Conservation (phyloP, 1,140 invertebrate genomes). For the Drosophila guanche region DNA sequence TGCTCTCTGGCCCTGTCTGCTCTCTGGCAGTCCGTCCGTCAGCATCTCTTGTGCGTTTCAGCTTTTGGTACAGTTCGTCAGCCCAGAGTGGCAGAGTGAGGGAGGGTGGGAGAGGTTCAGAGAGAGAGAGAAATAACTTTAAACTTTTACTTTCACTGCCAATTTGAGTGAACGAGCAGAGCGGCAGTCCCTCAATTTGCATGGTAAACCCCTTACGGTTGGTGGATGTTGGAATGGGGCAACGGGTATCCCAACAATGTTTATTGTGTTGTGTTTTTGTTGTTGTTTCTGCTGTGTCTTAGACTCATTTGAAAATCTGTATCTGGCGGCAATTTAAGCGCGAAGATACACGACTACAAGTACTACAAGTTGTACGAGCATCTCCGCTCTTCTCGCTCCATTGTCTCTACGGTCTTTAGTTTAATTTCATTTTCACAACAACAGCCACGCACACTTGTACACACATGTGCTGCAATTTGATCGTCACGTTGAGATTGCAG, state of each 20-base stretch:
- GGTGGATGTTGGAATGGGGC: neutral
- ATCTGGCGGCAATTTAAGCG: constrained; percentile 74
- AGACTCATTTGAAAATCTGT: constrained; percentile 71
- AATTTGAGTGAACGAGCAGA: constrained; percentile 59
- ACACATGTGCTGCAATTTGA: constrained; percentile 76
- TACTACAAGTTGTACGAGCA: neutral
- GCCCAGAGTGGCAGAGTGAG: constrained; percentile 50
- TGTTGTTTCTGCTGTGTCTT: constrained; percentile 38
- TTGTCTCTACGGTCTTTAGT: constrained; percentile 68
- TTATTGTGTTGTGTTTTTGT: constrained; percentile 33
- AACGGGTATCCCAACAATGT: constrained; percentile 29
- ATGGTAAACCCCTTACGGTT: constrained; percentile 22
- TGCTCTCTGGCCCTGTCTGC: neutral
- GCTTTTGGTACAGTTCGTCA: constrained; percentile 54
- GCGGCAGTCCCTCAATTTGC: constrained; percentile 66
- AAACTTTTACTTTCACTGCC: constrained; percentile 79
- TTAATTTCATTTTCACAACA: constrained; percentile 79
- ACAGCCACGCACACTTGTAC: constrained; percentile 55
- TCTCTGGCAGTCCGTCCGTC: constrained; percentile 17
- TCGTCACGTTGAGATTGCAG: constrained; percentile 65
- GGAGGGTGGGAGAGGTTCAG: constrained; percentile 21
- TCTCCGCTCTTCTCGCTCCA: constrained; percentile 22
- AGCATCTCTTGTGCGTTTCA: constrained; percentile 14
- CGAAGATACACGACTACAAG: constrained; percentile 32
- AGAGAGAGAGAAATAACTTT: constrained; percentile 61